Evolutionary conservation across 1,140 invertebrate genomes (phyloP).

Genomic region (Platyura marginata): DNA sequence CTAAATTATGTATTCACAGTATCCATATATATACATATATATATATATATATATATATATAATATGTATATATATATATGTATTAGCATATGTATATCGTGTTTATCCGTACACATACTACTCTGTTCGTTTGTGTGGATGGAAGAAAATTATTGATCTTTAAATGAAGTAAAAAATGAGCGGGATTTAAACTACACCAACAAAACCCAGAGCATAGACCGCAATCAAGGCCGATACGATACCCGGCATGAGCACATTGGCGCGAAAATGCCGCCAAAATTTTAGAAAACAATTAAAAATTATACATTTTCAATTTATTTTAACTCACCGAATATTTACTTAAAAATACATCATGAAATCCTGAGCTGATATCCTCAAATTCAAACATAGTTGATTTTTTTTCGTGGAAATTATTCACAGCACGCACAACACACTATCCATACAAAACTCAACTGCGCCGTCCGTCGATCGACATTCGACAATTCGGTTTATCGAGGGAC

Average conservation of each 20-base stretch:
- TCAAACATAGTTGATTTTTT: slow-evolving; percentile 16
- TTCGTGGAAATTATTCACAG: background rate
- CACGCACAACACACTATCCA: background rate
- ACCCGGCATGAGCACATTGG: background rate
- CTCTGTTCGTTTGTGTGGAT: background rate
- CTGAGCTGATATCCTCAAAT: slow-evolving; percentile 20
- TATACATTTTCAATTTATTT: background rate
- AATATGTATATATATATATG: no score
- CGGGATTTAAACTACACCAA: slow-evolving; percentile 1
- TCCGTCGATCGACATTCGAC: background rate
- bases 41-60: background rate
- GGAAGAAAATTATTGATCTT: background rate
- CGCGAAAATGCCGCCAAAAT: background rate
- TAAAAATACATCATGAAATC: slow-evolving; percentile 21
- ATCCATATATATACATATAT: background rate
- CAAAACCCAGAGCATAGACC: background rate
- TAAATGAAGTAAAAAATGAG: background rate
- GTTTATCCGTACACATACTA: no score
- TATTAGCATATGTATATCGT: no score
- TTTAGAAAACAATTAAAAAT: background rate
- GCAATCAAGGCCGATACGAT: background rate
- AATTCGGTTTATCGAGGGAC: background rate
- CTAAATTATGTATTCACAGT: background rate
- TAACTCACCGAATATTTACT: slow-evolving; percentile 23
- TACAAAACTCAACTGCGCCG: background rate